These are phyloP conservation scores for Pegea sp. DNA, from an alignment of 23 tunicate genomes.

Conservation along the genomic window DNA sequence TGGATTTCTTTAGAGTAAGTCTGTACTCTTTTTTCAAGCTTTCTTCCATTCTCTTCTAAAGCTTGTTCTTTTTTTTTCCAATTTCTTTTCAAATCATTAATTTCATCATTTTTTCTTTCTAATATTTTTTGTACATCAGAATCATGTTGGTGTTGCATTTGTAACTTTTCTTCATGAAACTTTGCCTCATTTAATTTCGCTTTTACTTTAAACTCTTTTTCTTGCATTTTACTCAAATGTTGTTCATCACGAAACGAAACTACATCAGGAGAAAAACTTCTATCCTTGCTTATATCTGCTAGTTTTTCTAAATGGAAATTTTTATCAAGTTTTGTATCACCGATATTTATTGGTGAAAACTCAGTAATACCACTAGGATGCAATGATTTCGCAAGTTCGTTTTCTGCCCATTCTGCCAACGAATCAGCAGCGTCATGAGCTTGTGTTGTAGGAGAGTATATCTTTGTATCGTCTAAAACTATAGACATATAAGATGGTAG, in stretches of 20 bases:
- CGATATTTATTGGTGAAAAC: not conserved
- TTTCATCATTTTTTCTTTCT: slow-evolving; percentile 63
- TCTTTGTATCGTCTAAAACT: too few species aligned
- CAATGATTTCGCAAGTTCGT: too few species aligned
- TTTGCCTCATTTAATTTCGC: slow-evolving; percentile 58
- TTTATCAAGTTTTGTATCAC: not conserved
- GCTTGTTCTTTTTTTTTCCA: slow-evolving; percentile 60
- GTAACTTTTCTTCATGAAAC: slow-evolving; percentile 71
- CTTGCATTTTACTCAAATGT: slow-evolving; percentile 37
- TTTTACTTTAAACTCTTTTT: slow-evolving; percentile 79
- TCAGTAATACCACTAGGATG: too few species aligned
- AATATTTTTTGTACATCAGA: slow-evolving; percentile 64
- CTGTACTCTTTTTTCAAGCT: slow-evolving; percentile 59
- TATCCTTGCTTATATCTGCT: too few species aligned
- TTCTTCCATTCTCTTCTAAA: slow-evolving; percentile 26
- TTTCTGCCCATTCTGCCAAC: too few species aligned
- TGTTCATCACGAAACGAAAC: slow-evolving; percentile 68
- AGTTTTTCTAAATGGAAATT: too few species aligned
- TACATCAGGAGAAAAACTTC: too few species aligned
- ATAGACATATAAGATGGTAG: slow-evolving; percentile 79
- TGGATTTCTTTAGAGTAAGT: slow-evolving; percentile 31
- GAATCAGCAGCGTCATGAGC: too few species aligned
- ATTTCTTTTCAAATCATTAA: slow-evolving; percentile 65
- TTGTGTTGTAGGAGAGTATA: too few species aligned
- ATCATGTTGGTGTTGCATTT: slow-evolving; percentile 77